Evolutionary conservation across 2,113 vertebrate genomes (phyloP).

Genomic region (Cynoglossus semilaevis): DNA sequence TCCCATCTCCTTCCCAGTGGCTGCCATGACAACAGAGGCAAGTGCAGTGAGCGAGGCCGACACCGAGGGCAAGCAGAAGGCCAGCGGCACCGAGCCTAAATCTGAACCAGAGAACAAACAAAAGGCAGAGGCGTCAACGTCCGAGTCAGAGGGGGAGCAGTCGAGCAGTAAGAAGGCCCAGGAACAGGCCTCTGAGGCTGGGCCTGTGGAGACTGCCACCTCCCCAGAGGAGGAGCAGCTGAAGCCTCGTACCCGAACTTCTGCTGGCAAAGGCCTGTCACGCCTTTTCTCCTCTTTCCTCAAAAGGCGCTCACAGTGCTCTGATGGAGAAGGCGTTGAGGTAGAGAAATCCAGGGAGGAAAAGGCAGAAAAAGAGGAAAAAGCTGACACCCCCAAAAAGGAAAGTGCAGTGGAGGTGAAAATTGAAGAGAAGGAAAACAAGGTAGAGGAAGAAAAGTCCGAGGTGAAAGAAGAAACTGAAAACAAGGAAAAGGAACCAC

Average conservation of each 20-base stretch:
- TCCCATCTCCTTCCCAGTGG: slow-evolving; percentile 68
- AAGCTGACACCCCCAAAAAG: slow-evolving; percentile 33
- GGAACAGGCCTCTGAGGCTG: slow-evolving; percentile 55
- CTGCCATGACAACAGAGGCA: slow-evolving; percentile 95
- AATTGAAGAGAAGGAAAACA: slow-evolving; percentile 44
- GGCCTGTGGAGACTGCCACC: slow-evolving; percentile 43
- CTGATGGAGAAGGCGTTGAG: slow-evolving; percentile 78
- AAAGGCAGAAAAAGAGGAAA: slow-evolving; percentile 56
- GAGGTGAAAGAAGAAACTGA: slow-evolving; percentile 51
- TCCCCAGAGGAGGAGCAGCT: slow-evolving; percentile 79
- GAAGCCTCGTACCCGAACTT: slow-evolving; percentile 76
- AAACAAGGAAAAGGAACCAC: slow-evolving; percentile 41
- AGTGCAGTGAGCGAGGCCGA: slow-evolving; percentile 73
- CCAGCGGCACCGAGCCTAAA: slow-evolving; percentile 47
- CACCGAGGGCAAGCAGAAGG: slow-evolving; percentile 71
- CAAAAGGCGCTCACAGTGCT: slow-evolving; percentile 88
- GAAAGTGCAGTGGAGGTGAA: slow-evolving; percentile 45
- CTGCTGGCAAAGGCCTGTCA: slow-evolving; percentile 86
- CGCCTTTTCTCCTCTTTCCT: slow-evolving; percentile 90
- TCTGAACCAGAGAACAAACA: slow-evolving; percentile 54
- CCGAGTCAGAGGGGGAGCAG: slow-evolving; percentile 42
- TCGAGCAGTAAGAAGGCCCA: slow-evolving; percentile 61
- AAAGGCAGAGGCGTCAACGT: slow-evolving; percentile 40
- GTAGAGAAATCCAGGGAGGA: slow-evolving; percentile 64
- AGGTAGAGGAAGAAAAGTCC: slow-evolving; percentile 27